These are phyloP conservation scores for Leptonema lineaticorne DNA, from an alignment of 1,140 invertebrate genomes.

Conservation along the genomic window DNA sequence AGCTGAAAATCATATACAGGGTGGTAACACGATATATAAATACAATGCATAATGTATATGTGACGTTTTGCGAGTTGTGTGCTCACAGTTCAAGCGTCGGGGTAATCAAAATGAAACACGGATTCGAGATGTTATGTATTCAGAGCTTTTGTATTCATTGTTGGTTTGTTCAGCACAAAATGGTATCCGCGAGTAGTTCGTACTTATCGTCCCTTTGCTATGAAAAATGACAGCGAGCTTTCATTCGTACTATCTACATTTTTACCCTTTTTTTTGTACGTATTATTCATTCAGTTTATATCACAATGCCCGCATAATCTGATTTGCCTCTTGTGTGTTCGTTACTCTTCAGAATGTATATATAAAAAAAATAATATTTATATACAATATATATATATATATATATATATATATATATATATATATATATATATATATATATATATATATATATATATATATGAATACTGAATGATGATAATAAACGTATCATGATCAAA, in stretches of 20 bases:
- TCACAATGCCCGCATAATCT: slow-evolving; percentile 9
- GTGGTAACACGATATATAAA: neutral
- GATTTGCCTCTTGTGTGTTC: slow-evolving; percentile 20
- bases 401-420: too few species aligned
- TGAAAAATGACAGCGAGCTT: slow-evolving; percentile 15
- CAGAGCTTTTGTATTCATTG: slow-evolving; percentile 19
- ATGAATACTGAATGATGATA: too few species aligned
- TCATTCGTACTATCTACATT: slow-evolving; percentile 8
- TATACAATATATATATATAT: too few species aligned
- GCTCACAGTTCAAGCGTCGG: neutral
- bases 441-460: too few species aligned
- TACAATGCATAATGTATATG: neutral
- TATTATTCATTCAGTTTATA: slow-evolving; percentile 5
- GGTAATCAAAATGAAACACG: neutral
- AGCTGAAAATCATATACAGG: too few species aligned
- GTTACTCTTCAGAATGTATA: too few species aligned
- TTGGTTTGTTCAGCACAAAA: slow-evolving; percentile 15
- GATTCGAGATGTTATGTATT: neutral
- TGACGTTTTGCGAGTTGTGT: neutral
- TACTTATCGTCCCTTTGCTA: slow-evolving; percentile 19
- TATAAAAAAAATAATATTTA: too few species aligned
- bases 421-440: too few species aligned
- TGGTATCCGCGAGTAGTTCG: slow-evolving; percentile 20
- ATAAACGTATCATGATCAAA: too few species aligned
- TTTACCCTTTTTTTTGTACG: neutral